phyloP scores from a whole-genome alignment of 1,140 invertebrate genomes.

The Aporrectodea caliginosa region DNA sequence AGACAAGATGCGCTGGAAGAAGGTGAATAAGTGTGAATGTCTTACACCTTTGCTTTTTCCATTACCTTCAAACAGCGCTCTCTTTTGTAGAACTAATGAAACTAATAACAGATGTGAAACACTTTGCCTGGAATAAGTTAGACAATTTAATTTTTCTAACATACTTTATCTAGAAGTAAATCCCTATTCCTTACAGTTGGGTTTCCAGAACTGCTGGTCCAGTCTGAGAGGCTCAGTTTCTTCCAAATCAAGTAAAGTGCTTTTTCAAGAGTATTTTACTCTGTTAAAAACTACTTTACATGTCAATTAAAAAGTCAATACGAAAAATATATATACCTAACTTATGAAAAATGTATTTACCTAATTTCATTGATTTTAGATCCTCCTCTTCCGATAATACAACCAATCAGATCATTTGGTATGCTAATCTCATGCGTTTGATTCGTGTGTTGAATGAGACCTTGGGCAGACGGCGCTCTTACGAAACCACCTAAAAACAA shows the following conservation, averaged over 20 bases:
- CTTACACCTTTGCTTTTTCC: too few species aligned
- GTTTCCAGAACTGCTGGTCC: neutral
- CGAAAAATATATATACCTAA: neutral
- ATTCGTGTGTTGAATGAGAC: slow-evolving; percentile 29
- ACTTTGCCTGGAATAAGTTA: too few species aligned
- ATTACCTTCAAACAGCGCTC: too few species aligned
- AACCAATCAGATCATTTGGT: slow-evolving; percentile 96
- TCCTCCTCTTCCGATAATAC: slow-evolving; percentile 98
- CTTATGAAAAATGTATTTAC: slow-evolving; percentile 49
- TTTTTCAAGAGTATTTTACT: neutral
- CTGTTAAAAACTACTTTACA: neutral
- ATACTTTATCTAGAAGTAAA: neutral
- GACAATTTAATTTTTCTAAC: too few species aligned
- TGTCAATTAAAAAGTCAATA: neutral
- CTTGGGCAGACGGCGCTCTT: neutral
- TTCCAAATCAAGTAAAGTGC: neutral
- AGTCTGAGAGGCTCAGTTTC: neutral
- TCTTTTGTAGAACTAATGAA: too few species aligned
- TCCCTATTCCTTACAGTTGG: neutral
- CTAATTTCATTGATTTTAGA: slow-evolving; percentile 99
- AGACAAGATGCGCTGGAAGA: too few species aligned
- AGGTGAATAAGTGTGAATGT: too few species aligned
- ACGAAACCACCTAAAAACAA: neutral
- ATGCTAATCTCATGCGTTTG: slow-evolving; percentile 97
- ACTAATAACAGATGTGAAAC: too few species aligned